Base-by-base conservation (phyloP, 2,888 invertebrate genomes). In the Caenorhabditis macrosperma region DNA sequence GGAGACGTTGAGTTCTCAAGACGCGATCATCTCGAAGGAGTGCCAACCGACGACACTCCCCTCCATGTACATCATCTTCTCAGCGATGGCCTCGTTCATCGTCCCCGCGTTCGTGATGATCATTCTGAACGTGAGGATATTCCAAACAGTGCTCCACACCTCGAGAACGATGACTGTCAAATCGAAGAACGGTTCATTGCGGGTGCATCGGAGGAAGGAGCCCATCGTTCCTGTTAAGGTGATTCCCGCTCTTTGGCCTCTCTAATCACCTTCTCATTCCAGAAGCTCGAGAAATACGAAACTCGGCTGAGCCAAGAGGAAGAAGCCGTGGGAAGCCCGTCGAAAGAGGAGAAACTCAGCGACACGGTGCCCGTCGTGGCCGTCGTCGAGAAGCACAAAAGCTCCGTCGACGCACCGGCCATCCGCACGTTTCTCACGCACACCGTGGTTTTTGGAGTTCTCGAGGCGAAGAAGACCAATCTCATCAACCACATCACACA, bases 31-130 rank as follows among this genome's bases (percentile, higher is more conserved):
- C 24, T 68, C 71, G 46, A 61, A 59, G 24, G 79, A 79, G 20
- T 89, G 89, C 64, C 83, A 86, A 22, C 89, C 89, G 20, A 82
- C 88, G 64, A 79, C 82, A 26, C 83, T 86, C 35, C 87, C 85
- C 52, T 78, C 84, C 52, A 59, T 78, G 50, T 90, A 89, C 81
- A 88, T 89, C 52, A 75, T 89, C 38, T 88, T 89, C 78, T 89
- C 89, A 1, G 89, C 89, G n/a, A 69, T 84, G 52, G 86, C 86
- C n/a, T 89, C 89, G 15, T 89, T 89, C 75, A 84, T 90, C 38
- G 69, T 85, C n/a, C 89, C 89, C 3, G 87, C 87, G 48, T 81
- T 89, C 78, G 76, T 89, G 28, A 89, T 88, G 88, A 83, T 89
- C 35, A 82, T 84, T 12, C 84, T 89, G 20, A 89, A 89, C 61